Evolutionary conservation across 2,113 vertebrate genomes (phyloP).

Genomic region (Xiphophorus couchianus): DNA sequence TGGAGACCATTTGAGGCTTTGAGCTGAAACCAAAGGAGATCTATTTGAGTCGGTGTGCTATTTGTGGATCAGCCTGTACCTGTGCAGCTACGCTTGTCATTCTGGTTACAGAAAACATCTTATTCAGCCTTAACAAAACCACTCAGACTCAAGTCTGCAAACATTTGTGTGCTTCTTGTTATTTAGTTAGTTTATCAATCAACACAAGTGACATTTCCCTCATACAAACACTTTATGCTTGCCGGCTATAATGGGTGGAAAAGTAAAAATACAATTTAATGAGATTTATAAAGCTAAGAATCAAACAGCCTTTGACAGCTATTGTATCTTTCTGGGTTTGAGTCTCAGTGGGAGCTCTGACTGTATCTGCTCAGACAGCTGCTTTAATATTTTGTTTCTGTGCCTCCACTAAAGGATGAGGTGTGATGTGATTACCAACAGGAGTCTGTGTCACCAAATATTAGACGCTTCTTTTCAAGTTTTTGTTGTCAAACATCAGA

Average conservation of each 20-base stretch:
- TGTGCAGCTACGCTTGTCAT: neutral
- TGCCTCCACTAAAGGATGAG: neutral
- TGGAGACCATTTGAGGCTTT: neutral
- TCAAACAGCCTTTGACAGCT: conserved; percentile 3
- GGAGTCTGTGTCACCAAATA: conserved; percentile 4
- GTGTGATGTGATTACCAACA: conserved; percentile 13
- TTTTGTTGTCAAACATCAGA: neutral
- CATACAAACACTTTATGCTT: neutral
- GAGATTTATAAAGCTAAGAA: neutral
- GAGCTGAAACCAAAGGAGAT: neutral
- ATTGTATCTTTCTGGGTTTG: neutral
- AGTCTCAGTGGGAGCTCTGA: neutral
- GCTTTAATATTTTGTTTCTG: conserved; percentile 11
- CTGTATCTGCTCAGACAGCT: neutral
- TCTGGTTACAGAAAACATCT: no score
- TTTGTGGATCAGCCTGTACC: neutral
- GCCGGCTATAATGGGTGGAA: neutral
- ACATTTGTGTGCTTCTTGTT: no score
- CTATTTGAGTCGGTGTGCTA: neutral
- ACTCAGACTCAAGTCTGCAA: no score
- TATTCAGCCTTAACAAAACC: neutral
- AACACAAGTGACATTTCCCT: neutral
- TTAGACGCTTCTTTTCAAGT: conserved; percentile 9
- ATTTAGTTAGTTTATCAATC: neutral
- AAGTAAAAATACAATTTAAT: conserved; percentile 1